These are phyloP conservation scores for Lophius americanus DNA, from an alignment of 2,797 vertebrate genomes.

Conservation along the genomic window DNA sequence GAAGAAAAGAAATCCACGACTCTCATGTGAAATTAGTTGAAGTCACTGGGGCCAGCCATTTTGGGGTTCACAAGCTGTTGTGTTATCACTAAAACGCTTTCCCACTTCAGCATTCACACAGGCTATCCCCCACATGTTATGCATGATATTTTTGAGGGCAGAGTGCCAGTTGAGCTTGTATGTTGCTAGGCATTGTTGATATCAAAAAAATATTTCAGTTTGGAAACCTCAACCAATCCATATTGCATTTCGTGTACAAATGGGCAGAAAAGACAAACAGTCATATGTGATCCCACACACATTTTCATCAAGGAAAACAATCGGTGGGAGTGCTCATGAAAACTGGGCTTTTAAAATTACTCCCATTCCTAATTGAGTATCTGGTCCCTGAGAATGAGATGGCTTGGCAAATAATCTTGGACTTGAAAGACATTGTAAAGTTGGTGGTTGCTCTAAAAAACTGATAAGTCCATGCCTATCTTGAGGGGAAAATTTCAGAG, in stretches of 20 bases:
- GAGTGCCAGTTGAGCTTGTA: background rate
- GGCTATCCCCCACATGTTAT: background rate
- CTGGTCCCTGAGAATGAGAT: slow-evolving; percentile 4
- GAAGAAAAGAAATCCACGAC: slow-evolving; percentile 15
- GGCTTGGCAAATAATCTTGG: slow-evolving; percentile 20
- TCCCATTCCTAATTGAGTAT: background rate
- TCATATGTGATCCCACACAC: slow-evolving; percentile 4
- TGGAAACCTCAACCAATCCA: background rate
- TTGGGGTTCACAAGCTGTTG: background rate
- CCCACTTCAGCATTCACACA: background rate
- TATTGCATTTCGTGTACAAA: background rate
- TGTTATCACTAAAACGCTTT: slow-evolving; percentile 2
- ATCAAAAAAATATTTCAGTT: background rate
- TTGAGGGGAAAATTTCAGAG: slow-evolving; percentile 18
- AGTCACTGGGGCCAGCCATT: too few relatives aligned
- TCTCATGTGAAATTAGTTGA: too few relatives aligned
- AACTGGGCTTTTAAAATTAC: slow-evolving; percentile 4
- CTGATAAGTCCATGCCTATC: slow-evolving; percentile 28
- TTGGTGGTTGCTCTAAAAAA: slow-evolving; percentile 20
- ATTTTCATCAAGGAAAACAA: background rate
- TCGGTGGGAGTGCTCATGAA: slow-evolving; percentile 3
- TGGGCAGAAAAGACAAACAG: slow-evolving; percentile 3
- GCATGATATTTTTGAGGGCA: background rate
- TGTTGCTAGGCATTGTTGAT: background rate
- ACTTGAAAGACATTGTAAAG: slow-evolving; percentile 32